These are phyloP conservation scores for Habropoda laboriosa DNA, from an alignment of 1,140 invertebrate species.

Conservation along the genomic window DNA sequence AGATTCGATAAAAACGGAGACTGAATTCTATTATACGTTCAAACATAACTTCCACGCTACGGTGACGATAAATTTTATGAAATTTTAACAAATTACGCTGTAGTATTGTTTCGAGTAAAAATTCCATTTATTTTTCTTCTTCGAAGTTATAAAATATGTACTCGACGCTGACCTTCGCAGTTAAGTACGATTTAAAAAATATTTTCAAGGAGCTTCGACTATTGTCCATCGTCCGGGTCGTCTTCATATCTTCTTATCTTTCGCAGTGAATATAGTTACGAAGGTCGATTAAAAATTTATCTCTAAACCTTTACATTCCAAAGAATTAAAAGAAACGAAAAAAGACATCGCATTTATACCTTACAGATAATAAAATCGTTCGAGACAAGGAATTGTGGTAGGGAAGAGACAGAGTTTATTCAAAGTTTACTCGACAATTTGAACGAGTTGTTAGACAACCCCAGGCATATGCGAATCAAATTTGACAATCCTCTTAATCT, in stretches of 20 bases:
- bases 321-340: too few relatives aligned
- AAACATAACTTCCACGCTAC: not conserved
- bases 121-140: not conserved
- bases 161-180: not conserved
- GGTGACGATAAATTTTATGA: not conserved
- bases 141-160: not conserved
- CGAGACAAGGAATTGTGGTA: not conserved
- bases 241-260: conserved; percentile 14
- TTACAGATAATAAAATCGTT: not conserved
- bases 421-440: not conserved
- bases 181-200: conserved; percentile 7
- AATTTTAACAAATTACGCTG: not conserved
- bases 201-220: conserved; percentile 23
- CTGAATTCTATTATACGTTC: conserved; percentile 11
- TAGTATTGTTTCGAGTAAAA: not conserved
- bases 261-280: not conserved
- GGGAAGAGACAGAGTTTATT: not conserved
- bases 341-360: not conserved
- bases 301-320: not conserved
- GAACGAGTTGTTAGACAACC: not conserved
- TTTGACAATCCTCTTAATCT: conserved; percentile 12
- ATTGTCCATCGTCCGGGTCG: conserved; percentile 15
- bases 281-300: not conserved
- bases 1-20: not conserved
- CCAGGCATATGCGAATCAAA: conserved; percentile 14